phyloP scores from a whole-genome alignment of 2,113 vertebrate species.

The Uria lomvia region DNA sequence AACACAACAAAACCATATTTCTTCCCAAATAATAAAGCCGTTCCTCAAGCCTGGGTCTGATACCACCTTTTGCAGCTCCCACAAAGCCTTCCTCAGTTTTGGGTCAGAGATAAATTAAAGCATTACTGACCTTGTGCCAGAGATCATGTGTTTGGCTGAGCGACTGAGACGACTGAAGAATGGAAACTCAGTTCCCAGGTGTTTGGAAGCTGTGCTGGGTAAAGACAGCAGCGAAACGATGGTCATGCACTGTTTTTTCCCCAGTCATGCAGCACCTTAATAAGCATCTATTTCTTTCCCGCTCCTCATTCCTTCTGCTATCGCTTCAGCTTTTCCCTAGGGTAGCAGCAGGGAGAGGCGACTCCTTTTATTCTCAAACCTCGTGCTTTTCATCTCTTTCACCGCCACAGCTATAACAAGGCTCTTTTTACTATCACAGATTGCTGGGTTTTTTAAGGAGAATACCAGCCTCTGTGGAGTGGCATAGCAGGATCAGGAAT shows the following conservation, averaged over 20 bases:
- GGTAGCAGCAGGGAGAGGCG: neutral
- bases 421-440: neutral
- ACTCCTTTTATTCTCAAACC: neutral
- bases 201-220: neutral
- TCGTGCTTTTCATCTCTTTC: neutral
- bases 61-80: neutral
- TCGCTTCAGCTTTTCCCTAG: neutral
- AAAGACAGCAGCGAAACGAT: neutral
- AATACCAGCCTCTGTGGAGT: slow-evolving; percentile 18
- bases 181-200: neutral
- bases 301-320: neutral
- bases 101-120: neutral
- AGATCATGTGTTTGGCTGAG: neutral
- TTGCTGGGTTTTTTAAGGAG: slow-evolving; percentile 23
- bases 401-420: neutral
- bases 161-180: neutral
- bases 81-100: neutral
- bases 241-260: neutral
- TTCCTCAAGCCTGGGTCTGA: neutral
- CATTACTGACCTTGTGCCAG: neutral
- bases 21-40: neutral
- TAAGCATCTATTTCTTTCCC: neutral
- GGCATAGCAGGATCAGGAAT: neutral
- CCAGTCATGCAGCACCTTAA: neutral
- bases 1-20: neutral